Evolutionary conservation across 2,888 invertebrate species (phyloP).

Genomic region (Eurytoma californica): DNA sequence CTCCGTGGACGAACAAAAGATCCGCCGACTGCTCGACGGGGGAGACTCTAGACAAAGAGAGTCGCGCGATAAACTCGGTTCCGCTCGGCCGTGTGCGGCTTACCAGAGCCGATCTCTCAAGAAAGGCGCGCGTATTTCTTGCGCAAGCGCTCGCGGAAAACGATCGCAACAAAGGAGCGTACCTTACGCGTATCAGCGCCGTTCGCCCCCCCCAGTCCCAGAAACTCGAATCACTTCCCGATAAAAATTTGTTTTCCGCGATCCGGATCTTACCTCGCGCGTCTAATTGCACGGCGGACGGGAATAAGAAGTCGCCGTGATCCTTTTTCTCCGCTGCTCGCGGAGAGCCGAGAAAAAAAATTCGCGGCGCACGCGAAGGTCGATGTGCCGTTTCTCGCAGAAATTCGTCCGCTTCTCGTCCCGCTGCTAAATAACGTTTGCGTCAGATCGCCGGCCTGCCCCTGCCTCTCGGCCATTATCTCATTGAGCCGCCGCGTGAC

Average conservation of each 20-base stretch:
- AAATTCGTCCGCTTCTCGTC: conserved; percentile 43
- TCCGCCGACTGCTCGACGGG: too few species aligned
- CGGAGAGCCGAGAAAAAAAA: conserved; percentile 30
- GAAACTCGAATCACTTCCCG: too few species aligned
- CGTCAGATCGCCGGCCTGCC: conserved; percentile 42
- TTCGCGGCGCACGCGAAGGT: conserved; percentile 67
- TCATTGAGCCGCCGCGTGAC: conserved; percentile 30
- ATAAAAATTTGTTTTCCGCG: too few species aligned
- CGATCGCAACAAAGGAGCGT: neutral
- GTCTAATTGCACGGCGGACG: neutral
- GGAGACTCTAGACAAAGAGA: too few species aligned
- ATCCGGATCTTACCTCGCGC: neutral
- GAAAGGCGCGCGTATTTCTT: neutral
- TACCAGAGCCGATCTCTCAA: neutral
- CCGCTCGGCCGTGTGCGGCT: neutral
- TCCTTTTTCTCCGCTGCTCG: too few species aligned
- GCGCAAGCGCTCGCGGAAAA: neutral
- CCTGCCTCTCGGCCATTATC: conserved; percentile 39
- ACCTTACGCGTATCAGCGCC: neutral
- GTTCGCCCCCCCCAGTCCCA: neutral
- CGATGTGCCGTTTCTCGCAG: conserved; percentile 66
- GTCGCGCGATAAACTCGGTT: neutral
- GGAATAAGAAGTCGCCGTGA: neutral
- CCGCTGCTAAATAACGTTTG: conserved; percentile 43
- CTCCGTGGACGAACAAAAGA: too few species aligned